phyloP scores from a whole-genome alignment of 2,113 vertebrate species.

The Pangasianodon gigas region DNA sequence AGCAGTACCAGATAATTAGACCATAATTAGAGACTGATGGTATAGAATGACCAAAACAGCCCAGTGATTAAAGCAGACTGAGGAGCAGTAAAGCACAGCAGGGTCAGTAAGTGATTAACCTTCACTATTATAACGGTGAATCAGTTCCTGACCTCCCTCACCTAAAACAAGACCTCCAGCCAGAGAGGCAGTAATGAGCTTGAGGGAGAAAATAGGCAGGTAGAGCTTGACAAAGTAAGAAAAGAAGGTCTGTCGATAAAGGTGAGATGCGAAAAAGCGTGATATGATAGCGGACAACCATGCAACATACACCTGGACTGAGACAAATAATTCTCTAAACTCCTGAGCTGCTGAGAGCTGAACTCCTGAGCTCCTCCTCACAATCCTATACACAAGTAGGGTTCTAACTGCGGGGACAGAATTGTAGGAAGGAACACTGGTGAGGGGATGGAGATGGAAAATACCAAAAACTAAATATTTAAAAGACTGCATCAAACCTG shows the following conservation, averaged over 20 bases:
- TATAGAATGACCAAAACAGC: conserved; percentile 47
- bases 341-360: not conserved
- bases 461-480: not conserved
- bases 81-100: conserved; percentile 58
- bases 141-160: conserved; percentile 66
- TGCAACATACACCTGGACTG: not conserved
- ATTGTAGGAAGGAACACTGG: not conserved
- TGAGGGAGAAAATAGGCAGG: not conserved
- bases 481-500: not conserved
- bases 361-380: not conserved
- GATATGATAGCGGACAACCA: not conserved
- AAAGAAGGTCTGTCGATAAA: not conserved
- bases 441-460: not conserved
- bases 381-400: not conserved
- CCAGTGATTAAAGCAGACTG: conserved; percentile 67
- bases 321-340: not conserved
- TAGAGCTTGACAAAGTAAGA: not conserved
- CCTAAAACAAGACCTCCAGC: conserved; percentile 58
- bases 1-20: conserved; percentile 25
- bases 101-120: conserved; percentile 72
- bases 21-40: conserved; percentile 1
- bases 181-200: conserved; percentile 61
- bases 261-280: not conserved
- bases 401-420: not conserved
- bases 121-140: conserved; percentile 64